Percentiles rank a stretch among this genome's conserved stretches.
Evolutionary conservation across 2,797 vertebrate genomes (phyloP).

Genomic region (Gadopsis marmoratus): DNA sequence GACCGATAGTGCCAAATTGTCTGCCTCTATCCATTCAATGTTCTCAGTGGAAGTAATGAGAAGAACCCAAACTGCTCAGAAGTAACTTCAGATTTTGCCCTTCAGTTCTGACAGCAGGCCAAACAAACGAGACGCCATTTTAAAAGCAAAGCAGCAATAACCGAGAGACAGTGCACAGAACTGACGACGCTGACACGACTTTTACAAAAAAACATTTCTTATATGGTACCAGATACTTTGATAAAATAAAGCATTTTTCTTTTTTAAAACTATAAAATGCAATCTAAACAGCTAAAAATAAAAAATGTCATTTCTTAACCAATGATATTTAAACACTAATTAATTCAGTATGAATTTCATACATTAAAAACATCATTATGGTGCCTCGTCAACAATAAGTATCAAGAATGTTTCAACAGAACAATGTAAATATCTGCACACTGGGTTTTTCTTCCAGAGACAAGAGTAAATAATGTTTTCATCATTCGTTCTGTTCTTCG

Average conservation of each 20-base stretch:
- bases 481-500: neutral
- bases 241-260: too few relatives aligned
- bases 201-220: too few relatives aligned
- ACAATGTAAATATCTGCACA: too few relatives aligned
- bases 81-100: neutral
- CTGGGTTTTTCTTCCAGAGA: too few relatives aligned
- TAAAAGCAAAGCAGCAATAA: neutral
- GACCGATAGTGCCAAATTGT: neutral
- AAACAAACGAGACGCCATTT: neutral
- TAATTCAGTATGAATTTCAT: too few relatives aligned
- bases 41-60: conserved; percentile 2
- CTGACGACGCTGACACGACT: neutral
- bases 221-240: neutral
- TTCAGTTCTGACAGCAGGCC: neutral
- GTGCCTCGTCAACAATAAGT: neutral
- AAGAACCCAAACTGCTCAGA: conserved; percentile 7
- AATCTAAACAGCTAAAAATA: neutral
- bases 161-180: neutral
- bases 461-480: neutral
- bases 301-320: neutral
- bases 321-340: neutral
- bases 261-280: neutral
- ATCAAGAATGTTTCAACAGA: too few relatives aligned
- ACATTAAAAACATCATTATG: too few relatives aligned
- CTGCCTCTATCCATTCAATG: neutral